These are phyloP conservation scores for Zosterops japonicus DNA, from an alignment of 2,113 vertebrate genomes.

Conservation along the genomic window DNA sequence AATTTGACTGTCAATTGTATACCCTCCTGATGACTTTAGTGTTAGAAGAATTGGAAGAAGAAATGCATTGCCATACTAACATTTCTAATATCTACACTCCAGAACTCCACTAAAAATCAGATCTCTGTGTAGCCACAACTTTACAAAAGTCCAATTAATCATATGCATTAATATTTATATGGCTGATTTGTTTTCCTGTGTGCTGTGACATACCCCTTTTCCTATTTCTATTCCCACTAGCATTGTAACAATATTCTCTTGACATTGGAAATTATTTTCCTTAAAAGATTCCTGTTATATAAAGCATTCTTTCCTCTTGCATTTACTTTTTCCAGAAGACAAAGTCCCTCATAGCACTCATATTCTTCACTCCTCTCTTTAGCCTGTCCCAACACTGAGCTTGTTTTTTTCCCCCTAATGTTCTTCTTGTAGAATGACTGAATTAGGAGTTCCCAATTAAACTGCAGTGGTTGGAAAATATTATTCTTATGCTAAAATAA, in stretches of 20 bases:
- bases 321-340: conserved; percentile 10
- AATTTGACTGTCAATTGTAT: neutral
- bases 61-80: neutral
- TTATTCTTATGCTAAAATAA: conserved; percentile 39
- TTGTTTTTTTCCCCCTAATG: neutral
- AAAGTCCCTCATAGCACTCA: neutral
- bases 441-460: conserved; percentile 49
- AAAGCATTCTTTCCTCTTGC: neutral
- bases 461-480: conserved; percentile 40
- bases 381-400: neutral
- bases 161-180: neutral
- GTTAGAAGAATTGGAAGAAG: neutral
- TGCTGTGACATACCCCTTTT: neutral
- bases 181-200: neutral
- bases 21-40: neutral
- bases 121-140: neutral
- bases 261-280: neutral
- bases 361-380: neutral
- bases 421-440: neutral
- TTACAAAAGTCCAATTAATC: neutral
- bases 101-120: neutral
- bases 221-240: neutral
- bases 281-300: neutral
- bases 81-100: neutral
- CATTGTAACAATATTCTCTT: neutral